These are phyloP conservation scores for Ariopsis seemanni DNA, from an alignment of 2,113 vertebrate species.

Conservation along the genomic window DNA sequence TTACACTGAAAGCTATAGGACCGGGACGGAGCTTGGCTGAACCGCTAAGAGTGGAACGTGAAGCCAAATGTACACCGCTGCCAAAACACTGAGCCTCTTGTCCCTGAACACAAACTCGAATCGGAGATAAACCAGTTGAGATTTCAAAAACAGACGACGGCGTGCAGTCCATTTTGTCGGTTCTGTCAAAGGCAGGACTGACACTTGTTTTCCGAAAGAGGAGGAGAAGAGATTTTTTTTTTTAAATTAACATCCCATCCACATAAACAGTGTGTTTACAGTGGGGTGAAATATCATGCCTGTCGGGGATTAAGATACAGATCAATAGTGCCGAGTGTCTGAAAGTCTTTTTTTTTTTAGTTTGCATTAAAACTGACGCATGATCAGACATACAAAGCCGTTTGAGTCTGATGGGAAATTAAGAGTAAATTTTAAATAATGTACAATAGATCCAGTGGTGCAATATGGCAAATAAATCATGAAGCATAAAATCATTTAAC, in stretches of 20 bases:
- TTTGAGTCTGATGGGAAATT: background rate
- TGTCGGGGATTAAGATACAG: no score
- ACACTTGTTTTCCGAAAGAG: no score
- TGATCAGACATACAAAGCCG: background rate
- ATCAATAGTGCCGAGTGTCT: background rate
- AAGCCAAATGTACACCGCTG: conserved; percentile 36
- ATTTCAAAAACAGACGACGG: background rate
- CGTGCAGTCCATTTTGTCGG: background rate
- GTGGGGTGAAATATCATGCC: background rate
- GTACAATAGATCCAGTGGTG: background rate
- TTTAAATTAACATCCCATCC: background rate
- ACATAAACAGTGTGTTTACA: background rate
- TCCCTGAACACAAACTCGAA: conserved; percentile 16
- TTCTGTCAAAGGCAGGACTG: background rate
- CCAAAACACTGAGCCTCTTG: conserved; percentile 29
- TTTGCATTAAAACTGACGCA: background rate
- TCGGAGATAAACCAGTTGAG: conserved; percentile 19
- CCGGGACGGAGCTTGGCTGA: conserved; percentile 46
- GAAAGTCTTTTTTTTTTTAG: background rate
- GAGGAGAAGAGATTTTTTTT: background rate
- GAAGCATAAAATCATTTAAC: background rate
- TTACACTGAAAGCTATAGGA: conserved; percentile 51
- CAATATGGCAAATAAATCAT: background rate
- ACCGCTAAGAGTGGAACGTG: conserved; percentile 32
- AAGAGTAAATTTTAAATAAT: background rate